phyloP scores from a whole-genome alignment of 2,888 invertebrate species.

The Polydrusus tereticollis region DNA sequence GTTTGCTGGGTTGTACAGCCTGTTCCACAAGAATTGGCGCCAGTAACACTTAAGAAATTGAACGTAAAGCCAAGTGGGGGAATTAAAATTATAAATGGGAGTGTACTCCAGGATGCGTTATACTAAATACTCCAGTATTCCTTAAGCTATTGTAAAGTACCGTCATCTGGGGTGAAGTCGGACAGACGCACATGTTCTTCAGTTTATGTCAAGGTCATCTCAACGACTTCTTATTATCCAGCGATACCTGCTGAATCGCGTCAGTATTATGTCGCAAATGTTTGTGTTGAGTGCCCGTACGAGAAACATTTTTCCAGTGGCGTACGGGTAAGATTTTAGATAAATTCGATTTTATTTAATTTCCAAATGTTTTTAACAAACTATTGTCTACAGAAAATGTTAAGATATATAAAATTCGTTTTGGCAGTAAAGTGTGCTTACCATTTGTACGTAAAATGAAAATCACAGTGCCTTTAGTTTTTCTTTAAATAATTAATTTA shows the following conservation, averaged over 20 bases:
- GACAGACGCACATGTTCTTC: background rate
- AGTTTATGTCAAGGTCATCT: background rate
- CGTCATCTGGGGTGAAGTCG: conserved; percentile 4
- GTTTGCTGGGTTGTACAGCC: too few relatives aligned
- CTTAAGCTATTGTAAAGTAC: too few relatives aligned
- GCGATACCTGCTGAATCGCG: background rate
- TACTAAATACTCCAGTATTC: too few relatives aligned
- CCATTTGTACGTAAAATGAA: background rate
- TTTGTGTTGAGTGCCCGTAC: background rate
- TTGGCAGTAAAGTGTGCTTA: background rate
- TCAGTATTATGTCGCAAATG: too few relatives aligned
- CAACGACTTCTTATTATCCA: background rate
- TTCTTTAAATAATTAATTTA: background rate
- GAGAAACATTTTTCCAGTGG: background rate
- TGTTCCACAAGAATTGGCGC: too few relatives aligned
- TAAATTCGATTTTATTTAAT: background rate
- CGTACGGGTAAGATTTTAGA: background rate
- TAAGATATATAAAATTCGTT: conserved; percentile 1
- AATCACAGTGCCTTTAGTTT: background rate
- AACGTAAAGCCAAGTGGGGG: too few relatives aligned
- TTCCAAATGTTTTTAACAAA: conserved; percentile 1
- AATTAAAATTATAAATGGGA: too few relatives aligned
- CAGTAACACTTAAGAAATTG: too few relatives aligned
- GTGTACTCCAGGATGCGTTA: too few relatives aligned
- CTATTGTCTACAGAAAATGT: background rate